Base-by-base conservation (phyloP, 2,888 invertebrate species). In the Nasonovia ribisnigri region DNA sequence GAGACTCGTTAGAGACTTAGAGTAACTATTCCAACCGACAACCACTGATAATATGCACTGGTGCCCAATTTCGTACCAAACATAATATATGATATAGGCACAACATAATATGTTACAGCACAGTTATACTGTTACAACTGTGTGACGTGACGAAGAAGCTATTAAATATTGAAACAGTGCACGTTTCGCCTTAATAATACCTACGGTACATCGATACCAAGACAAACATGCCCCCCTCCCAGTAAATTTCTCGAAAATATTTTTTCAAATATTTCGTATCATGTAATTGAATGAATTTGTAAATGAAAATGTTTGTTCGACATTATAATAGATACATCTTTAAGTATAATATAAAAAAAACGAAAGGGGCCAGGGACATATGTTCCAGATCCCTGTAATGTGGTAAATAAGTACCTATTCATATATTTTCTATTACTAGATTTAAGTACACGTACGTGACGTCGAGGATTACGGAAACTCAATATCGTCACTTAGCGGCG, bases 381-480 rank as follows among this genome's bases (percentile, higher is more conserved):
- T 67, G 67, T 67, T n/a, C n/a, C 29, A 36, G 6, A n/a, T 67
- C 13, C n/a, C 16, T 67, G 67, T 67, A 67, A n/a, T 67, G n/a
- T 67, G 29, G n/a, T 67, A n/a, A 67, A 67, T 67, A 67, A 67
- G 67, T n/a, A 67, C 16, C n/a, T 67, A 67, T 67, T 67, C 67
- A 10, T 84, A 43, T 26, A 43, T 26, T 43, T 84, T 42, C 11
- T 84, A 26, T 84, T 84, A 11, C 10, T 42, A 42, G 84, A 43
- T 84, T 43, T 84, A 84, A 42, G 84, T 67, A n/a, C 67, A 84
- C 43, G 84, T n/a, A n/a, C 67, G 67, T 67, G 67, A n/a, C 67
- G n/a, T 77, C 36, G 36, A 77, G 77, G 8, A 36, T 77, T 36
- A 77, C 16, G 20, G 8, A 36, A 77, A 77, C n/a, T 77, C 36